These are phyloP conservation scores for Neria commutata DNA, from an alignment of 2,888 invertebrate species.

Conservation along the genomic window DNA sequence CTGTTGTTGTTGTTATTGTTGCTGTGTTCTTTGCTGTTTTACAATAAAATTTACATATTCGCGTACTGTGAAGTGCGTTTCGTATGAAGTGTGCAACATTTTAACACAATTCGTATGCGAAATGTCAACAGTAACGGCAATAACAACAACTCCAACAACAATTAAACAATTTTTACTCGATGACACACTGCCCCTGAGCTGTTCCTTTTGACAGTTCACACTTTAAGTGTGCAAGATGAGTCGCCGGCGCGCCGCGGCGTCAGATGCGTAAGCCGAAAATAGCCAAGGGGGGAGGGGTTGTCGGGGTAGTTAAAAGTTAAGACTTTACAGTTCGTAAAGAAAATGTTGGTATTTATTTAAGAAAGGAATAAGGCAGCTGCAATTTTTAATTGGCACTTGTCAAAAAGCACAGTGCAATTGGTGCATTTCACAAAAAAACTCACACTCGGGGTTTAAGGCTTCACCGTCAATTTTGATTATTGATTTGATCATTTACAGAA, in stretches of 20 bases:
- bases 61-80: background rate
- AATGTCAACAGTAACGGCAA: conserved; percentile 2
- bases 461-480: no score
- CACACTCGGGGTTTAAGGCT: no score
- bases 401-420: no score
- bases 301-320: no score
- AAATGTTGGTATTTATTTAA: no score
- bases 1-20: conserved; percentile 6
- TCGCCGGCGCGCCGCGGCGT: background rate
- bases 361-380: no score
- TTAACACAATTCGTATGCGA: conserved; percentile 6
- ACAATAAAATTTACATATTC: conserved; percentile 14
- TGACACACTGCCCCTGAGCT: conserved; percentile 12
- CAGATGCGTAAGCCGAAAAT: no score
- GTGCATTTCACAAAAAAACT: no score
- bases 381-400: no score
- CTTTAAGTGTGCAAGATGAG: background rate
- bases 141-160: background rate
- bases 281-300: no score
- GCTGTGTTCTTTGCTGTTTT: conserved; percentile 1
- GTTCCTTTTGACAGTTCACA: conserved; percentile 3
- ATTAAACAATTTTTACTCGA: background rate
- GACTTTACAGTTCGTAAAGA: no score
- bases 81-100: background rate
- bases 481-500: no score